A percentile compares a stretch with the other conserved stretches of the same genome.
Conservation (phyloP, 2,113 vertebrate species). For the Saccopteryx leptura region DNA sequence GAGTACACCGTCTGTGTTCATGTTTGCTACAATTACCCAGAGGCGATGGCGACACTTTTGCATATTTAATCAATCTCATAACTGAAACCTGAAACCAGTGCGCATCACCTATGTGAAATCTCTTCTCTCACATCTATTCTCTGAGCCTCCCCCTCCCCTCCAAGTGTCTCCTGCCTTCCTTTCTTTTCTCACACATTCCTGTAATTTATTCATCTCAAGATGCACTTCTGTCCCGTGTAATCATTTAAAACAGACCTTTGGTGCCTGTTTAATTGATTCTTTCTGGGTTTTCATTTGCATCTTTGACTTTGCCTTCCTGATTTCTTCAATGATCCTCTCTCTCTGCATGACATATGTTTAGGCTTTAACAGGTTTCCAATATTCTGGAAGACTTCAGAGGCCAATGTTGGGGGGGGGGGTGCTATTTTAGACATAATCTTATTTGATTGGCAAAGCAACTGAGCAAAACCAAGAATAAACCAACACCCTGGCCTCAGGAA, state of each 20-base stretch:
- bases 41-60: constrained; percentile 62
- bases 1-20: constrained; percentile 34
- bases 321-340: constrained; percentile 67
- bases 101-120: constrained; percentile 45
- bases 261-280: constrained; percentile 83
- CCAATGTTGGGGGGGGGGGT: background rate
- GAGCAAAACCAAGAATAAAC: constrained; percentile 35
- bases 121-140: background rate
- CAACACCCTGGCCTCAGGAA: background rate
- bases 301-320: constrained; percentile 77
- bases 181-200: constrained; percentile 66
- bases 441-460: constrained; percentile 34
- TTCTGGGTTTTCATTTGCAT: constrained; percentile 82
- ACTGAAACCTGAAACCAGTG: constrained; percentile 49
- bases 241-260: constrained; percentile 81
- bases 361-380: constrained; percentile 78
- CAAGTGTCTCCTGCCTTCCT: background rate
- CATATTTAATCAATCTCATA: constrained; percentile 74
- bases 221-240: constrained; percentile 77
- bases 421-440: constrained; percentile 64
- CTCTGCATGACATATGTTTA: constrained; percentile 76
- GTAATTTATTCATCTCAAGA: constrained; percentile 83
- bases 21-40: constrained; percentile 48
- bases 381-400: constrained; percentile 72
- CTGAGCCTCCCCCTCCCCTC: background rate